These are phyloP conservation scores for sheep (Ovis aries) DNA, from an alignment of 2,113 vertebrate species.

Conservation along the genomic window DNA sequence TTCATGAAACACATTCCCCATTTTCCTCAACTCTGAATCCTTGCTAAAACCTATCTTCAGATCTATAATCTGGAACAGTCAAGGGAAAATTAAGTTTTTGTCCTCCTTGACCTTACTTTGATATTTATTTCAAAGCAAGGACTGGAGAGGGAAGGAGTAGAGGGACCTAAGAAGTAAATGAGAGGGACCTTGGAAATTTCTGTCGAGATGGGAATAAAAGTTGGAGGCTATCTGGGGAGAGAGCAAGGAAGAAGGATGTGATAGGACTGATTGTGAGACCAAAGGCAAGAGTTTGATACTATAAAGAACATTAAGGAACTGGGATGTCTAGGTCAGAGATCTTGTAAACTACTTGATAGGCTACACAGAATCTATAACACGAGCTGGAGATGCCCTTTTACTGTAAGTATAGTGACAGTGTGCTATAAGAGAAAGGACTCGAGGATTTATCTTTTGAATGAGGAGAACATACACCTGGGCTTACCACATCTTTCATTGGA, in stretches of 20 bases:
- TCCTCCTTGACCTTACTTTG: slow-evolving; percentile 2
- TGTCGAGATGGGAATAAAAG: not conserved
- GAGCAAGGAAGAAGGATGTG: not conserved
- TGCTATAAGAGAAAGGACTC: not conserved
- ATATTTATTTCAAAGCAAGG: not conserved
- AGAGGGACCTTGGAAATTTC: not conserved
- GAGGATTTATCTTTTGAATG: not conserved
- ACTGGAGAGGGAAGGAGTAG: not conserved
- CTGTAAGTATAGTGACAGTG: not conserved
- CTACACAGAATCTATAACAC: fast-evolving
- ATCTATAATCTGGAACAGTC: not conserved
- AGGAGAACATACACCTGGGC: not conserved
- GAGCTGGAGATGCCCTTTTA: not conserved
- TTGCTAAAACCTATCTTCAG: not conserved
- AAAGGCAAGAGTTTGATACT: not conserved
- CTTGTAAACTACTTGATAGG: not conserved
- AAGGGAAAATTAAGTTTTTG: not conserved
- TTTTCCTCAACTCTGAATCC: not conserved
- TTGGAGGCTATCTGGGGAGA: not conserved
- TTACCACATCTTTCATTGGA: not conserved
- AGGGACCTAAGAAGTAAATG: not conserved
- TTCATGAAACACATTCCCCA: not conserved
- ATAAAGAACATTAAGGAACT: not conserved
- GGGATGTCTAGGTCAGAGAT: not conserved
- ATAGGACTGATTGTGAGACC: not conserved